Base-by-base conservation (phyloP, 1,140 invertebrate species). In the Drosophila jambulina region DNA sequence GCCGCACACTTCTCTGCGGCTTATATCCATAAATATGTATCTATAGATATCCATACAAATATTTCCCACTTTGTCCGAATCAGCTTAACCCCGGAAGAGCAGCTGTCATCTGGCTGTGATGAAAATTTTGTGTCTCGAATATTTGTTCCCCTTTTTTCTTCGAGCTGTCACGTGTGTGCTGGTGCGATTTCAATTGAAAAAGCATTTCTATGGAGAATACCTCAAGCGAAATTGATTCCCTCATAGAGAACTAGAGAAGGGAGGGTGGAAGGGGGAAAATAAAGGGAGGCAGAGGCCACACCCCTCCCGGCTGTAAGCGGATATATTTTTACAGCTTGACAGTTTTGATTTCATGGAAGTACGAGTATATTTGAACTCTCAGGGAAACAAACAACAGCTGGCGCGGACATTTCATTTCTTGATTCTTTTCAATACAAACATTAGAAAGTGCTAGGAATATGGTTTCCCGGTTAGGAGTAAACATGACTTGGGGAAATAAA, bases 271-370 rank as follows among this genome's bases (percentile, higher is more conserved):
- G 3, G 12, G 19, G 19, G 6, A 36, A 21, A 32, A 46, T 19
- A 6, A 19, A 10, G 19, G 62, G 29, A 15, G 21, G 19, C 7
- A 17, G 7, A 10, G 27, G 17, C 29, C 42, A 23, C 15, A 32
- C 25, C 29, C 27, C n/a, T 57, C n/a, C n/a, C 3, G 17, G 23
- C 34, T 32, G 36, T 42, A 70, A 70, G 67, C 62, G 62, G 63
- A 68, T 70, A 40, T 72, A 71, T 71, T 72, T 51, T 34, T 29
- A 42, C 69, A 71, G 67, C 21, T 71, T 84, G 81, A 85, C 81
- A 84, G 81, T 63, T 64, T 75, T 34, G 69, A 59, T 72, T 72
- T 68, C 42, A 54, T 32, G 29, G 59, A 36, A 72, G 23, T 38
- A 6, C 53, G 34, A 56, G 53, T 71, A 29, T 34, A 72, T 49